A percentile compares a stretch with the other conserved stretches of the same genome.
phyloP scores from a whole-genome alignment of 2,113 vertebrate species.

The Prunella fulvescens region DNA sequence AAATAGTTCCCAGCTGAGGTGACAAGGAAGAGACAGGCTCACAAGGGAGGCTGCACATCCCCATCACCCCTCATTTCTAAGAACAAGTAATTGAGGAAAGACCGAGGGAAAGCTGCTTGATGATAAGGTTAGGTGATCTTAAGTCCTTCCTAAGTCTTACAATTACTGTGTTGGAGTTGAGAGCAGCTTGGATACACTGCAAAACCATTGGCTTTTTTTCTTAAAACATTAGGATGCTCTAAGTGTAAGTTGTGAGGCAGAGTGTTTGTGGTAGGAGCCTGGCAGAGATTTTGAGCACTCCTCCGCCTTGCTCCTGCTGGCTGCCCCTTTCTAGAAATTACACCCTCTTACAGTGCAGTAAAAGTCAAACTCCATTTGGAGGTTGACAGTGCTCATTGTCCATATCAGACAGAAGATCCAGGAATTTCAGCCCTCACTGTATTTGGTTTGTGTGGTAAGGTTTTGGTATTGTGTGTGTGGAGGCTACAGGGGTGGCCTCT shows the following conservation, averaged over 20 bases:
- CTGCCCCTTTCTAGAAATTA: background rate
- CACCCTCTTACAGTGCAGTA: background rate
- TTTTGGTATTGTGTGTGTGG: background rate
- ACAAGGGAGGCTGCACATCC: background rate
- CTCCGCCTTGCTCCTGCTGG: background rate
- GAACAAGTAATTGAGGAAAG: background rate
- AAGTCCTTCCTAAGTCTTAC: background rate
- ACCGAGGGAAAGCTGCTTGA: background rate
- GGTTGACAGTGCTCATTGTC: rapidly evolving
- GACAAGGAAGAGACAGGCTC: background rate
- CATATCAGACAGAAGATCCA: background rate
- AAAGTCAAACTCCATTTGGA: background rate
- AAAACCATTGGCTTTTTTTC: background rate
- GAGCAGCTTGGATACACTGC: background rate
- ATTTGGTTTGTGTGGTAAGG: background rate
- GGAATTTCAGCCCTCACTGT: background rate
- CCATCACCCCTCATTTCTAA: background rate
- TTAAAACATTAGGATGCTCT: background rate
- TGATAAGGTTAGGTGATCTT: background rate
- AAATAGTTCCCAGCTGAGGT: background rate
- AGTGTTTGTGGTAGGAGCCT: background rate
- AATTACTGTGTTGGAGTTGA: rapidly evolving
- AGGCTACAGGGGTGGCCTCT: background rate
- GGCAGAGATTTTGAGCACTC: background rate
- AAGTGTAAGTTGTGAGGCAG: background rate